Conservation (phyloP, 1,140 invertebrate genomes). For the Arion vulgaris region DNA sequence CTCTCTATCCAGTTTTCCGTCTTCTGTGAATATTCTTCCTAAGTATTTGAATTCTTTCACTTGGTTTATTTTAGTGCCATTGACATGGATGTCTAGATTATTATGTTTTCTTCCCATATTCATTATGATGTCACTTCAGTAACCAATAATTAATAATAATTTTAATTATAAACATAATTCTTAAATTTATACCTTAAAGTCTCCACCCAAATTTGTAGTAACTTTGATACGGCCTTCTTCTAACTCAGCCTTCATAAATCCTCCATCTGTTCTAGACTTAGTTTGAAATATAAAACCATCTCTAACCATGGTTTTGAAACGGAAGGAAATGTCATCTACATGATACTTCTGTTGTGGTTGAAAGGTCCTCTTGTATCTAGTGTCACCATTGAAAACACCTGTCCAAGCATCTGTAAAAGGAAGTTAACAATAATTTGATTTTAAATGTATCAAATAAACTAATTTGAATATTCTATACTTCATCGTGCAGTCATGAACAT, state of each 20-base stretch:
- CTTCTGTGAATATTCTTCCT: too few species aligned
- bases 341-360: conserved; percentile 47
- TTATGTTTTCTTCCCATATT: too few species aligned
- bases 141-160: too few species aligned
- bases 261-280: conserved; percentile 39
- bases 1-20: too few species aligned
- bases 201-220: conserved; percentile 58
- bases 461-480: too few species aligned
- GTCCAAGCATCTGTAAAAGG: conserved; percentile 57
- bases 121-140: too few species aligned
- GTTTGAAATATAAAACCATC: conserved; percentile 64
- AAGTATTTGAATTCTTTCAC: too few species aligned
- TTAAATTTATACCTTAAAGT: conserved; percentile 48
- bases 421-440: background rate
- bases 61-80: too few species aligned
- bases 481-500: too few species aligned
- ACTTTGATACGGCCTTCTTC: conserved; percentile 58
- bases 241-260: conserved; percentile 53
- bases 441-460: too few species aligned
- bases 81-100: too few species aligned
- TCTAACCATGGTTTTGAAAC: conserved; percentile 58
- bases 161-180: background rate
- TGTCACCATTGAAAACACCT: conserved; percentile 55
- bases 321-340: conserved; percentile 63
- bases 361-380: conserved; percentile 38